Base-by-base conservation (phyloP, 2,797 vertebrate genomes). In the Trachops cirrhosus region DNA sequence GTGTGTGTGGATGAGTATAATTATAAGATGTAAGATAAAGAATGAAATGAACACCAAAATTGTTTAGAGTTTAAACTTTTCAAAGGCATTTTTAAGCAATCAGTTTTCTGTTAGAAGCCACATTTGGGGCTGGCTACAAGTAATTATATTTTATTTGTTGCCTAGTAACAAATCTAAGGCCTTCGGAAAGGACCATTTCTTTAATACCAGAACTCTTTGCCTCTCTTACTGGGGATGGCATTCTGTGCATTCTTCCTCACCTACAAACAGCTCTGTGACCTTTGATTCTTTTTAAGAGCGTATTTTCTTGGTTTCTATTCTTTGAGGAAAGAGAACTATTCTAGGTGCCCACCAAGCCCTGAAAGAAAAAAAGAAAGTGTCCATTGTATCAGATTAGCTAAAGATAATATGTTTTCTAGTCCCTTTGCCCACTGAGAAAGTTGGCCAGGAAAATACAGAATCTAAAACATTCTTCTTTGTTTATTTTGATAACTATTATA, bases 101-200 rank as follows among this genome's bases (percentile, higher is more conserved):
- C 21, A 52, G 10, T 90, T 94, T 82, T 88, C 77, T 83, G 19
- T 29, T 64, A 24, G 39, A 8, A 37, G 34, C 19, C 41, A 16
- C 8, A 75, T 50, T 96, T 64, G 32, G 37, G 39, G 26, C 46
- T 95, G 74, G 16, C 67, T 90, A 44, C 12, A 85, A 83, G 59
- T 93, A 91, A 74, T 75, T 80, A n/a, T 86, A 74, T 93, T 96
- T 93, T 82, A 89, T 88, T 64, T 90, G 94, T 96, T 97, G 70
- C 93, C 62, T 96, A 79, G 95, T 68, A 88, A 93, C 87, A 93
- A 87, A 75, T 79, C 19, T 46, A 86, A 88, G 92, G 77, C 34
- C 62, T 90, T 87, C 26, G 29, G 34, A 18, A 77, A 93, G 48
- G 48, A 89, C 1, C 32, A 2, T 54, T 48, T 57, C 86, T 87